These are phyloP conservation scores for Solenopsis fugax DNA, from an alignment of 1,140 invertebrate species.

Conservation along the genomic window DNA sequence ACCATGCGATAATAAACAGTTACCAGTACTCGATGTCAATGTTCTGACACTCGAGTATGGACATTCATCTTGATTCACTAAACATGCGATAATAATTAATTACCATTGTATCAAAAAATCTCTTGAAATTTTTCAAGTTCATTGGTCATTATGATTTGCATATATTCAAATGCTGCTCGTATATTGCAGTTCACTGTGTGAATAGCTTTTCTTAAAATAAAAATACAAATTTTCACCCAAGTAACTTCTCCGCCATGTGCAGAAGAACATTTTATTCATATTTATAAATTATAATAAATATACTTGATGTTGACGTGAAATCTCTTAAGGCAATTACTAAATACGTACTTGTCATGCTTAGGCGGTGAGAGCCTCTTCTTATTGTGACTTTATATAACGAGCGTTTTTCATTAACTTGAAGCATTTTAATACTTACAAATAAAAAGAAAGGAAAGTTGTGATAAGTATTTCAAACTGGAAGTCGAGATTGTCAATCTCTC, in stretches of 20 bases:
- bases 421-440: not conserved
- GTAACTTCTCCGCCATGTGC: not conserved
- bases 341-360: not conserved
- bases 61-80: constrained; percentile 13
- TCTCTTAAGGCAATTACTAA: not conserved
- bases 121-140: not conserved
- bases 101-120: not conserved
- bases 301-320: not conserved
- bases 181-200: not conserved
- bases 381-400: not conserved
- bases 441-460: constrained; percentile 7
- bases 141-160: not conserved
- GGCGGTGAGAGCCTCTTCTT: not conserved
- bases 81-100: constrained; percentile 23
- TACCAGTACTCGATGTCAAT: not conserved
- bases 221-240: not conserved
- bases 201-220: not conserved
- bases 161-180: constrained; percentile 17
- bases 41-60: no score
- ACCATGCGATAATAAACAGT: constrained; percentile 4
- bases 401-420: not conserved
- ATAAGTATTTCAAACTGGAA: constrained; percentile 30
- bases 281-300: not conserved
- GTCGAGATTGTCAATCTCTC: not conserved
- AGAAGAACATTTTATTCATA: not conserved